Base-by-base conservation (phyloP, 2,888 invertebrate species). In the Philopedon plagiatum region DNA sequence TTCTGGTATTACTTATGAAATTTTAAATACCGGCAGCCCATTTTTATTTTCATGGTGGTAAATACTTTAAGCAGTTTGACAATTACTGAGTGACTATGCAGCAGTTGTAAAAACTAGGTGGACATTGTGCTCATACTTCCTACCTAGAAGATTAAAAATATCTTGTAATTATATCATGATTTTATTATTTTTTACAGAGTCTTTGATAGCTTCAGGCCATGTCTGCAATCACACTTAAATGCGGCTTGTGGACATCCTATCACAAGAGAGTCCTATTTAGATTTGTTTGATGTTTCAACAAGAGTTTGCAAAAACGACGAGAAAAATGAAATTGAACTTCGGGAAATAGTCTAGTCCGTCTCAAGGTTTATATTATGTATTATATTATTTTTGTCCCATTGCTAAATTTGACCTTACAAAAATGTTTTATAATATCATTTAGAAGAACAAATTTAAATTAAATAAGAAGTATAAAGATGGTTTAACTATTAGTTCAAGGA, bases 221-320 rank as follows among this genome's bases (percentile, higher is more conserved):
- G 78, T 49, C 56, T 76, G 18, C 64, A 75, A 37, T 67, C 75
- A 4, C 77, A 78, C 46, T 23, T 78, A 34, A 39, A 60, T 2
- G 23, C 39, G 0, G 37, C 76, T 26, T 78, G 78, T 41, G 74
- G 74, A 5, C 46, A 75, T 44, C 29, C 29, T 1, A 73, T 66
- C 11, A 78, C 78, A 41, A 77, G 76, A 71, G 75, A 78, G 41
- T 57, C 77, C 1, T 76, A 70, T 57, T 61, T 74, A 44, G 71
- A 65, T 37, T 3, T 76, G 8, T 76, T 68, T 19, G 68, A 76
- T 19, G 54, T 68, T 23, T 19, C 39, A 18, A 18, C 56, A 15
- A 41, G n/a, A 26, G 13, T 7, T 11, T 41, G 65, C 5, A 63
- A 54, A 4, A 49, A 44, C 1, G 74, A 73, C 34, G 34, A 61